Evolutionary conservation across 1,140 invertebrate species (phyloP), one percentile per base, ranked within the genome.

Genomic region (Chironomus striatipennis): DNA sequence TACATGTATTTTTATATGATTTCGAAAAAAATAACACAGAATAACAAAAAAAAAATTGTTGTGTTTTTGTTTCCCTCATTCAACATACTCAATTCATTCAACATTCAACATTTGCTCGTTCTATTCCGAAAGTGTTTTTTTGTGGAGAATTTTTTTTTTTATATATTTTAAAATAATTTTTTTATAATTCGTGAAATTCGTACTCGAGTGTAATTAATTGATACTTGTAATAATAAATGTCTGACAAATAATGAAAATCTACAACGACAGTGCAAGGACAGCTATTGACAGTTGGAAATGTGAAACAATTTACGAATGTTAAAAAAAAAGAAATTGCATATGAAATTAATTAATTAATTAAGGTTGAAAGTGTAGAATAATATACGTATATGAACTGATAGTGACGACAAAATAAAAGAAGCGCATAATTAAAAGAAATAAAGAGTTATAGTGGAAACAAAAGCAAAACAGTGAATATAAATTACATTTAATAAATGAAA

Each of bases 1-100:
- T 70, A 70, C 65, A 70, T 70, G 65, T 70, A 70, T 70, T 70
- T 70, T 70, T 70, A 70, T 70, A 70, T 70, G 65, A 20, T 70
- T 70, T 70, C 20, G 20, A 70, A 18, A 70, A 70, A 70, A 57
- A 57, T 57, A 57, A 57, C 47, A 57, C 47, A 57, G 47, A 57
- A 57, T 57, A 57, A 57, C 47, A 57, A 57, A 57, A 34, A 57
- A 57, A 57, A 70, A 70, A 70, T 70, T 70, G 65, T 70, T 70
- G 65, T 70, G 17, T 70, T 70, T 70, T 70, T 70, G 65, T 70
- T 70, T 70, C 65, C 65, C 65, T 34, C 65, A 70, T 70, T 70
- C 65, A 70, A 70, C 65, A 70, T 70, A 70, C 65, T 70, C 65
- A 70, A 20, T 70, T 70, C 65, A 70, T 70, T 70, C 65, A 70